phyloP scores from a whole-genome alignment of 1,140 invertebrate genomes.

The Sweltsa coloradensis region DNA sequence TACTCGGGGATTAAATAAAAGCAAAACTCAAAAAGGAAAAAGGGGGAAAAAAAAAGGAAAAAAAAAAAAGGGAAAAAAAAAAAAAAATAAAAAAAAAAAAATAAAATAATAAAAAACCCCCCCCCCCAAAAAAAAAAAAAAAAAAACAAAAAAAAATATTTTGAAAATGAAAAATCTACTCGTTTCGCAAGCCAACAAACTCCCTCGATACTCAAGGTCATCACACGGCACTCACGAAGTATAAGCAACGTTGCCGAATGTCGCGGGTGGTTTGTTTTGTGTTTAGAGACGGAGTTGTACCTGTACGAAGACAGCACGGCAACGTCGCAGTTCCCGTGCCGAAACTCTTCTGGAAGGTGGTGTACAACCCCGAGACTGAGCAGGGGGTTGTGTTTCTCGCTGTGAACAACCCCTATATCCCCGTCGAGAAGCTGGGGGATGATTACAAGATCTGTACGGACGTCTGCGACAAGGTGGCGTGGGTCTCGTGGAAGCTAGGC shows the following conservation, averaged over 20 bases:
- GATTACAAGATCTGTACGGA: constrained; percentile 21
- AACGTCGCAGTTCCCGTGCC: constrained; percentile 37
- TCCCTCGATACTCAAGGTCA: no score
- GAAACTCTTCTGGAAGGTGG: constrained; percentile 45
- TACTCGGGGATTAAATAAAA: no score
- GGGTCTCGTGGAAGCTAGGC: constrained; percentile 36
- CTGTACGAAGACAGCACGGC: constrained; percentile 29
- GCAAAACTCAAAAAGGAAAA: no score
- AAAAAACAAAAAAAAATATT: no score
- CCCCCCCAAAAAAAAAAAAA: no score
- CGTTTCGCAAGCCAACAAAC: no score
- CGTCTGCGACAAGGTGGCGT: constrained; percentile 34
- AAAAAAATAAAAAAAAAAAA: no score
- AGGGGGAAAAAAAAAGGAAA: no score
- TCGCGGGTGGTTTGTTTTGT: no score
- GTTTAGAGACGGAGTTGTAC: constrained; percentile 31
- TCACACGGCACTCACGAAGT: constrained; percentile 27
- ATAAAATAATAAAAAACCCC: no score
- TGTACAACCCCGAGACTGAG: constrained; percentile 36
- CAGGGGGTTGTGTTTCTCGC: constrained; percentile 43
- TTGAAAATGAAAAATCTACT: no score
- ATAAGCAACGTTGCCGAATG: constrained; percentile 18
- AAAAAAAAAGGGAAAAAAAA: no score
- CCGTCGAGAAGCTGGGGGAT: constrained; percentile 10
- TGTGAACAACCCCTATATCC: constrained; percentile 52